These are phyloP conservation scores for Delphinus delphis DNA, from an alignment of 2,113 vertebrate species.

Conservation along the genomic window DNA sequence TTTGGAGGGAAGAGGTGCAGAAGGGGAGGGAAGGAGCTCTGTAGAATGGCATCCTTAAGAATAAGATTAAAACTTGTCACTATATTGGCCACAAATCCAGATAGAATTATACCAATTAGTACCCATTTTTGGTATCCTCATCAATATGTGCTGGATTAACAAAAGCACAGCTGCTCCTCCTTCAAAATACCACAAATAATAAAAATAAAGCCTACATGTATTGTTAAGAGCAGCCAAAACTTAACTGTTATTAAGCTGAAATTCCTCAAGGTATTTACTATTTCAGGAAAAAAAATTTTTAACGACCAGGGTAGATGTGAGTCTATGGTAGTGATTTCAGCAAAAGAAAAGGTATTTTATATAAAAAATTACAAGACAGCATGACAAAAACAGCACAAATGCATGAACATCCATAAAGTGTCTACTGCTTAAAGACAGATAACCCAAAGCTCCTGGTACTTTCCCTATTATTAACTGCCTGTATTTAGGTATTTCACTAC, in stretches of 20 bases:
- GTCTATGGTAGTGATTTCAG: not conserved
- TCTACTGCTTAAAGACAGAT: not conserved
- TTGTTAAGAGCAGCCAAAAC: constrained; percentile 32
- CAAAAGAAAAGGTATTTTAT: constrained; percentile 10
- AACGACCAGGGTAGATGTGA: not conserved
- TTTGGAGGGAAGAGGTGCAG: not conserved
- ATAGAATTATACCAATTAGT: constrained; percentile 44
- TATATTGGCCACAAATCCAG: constrained; percentile 34
- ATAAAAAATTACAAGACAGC: not conserved
- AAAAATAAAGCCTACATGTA: constrained; percentile 25
- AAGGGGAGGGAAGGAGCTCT: not conserved
- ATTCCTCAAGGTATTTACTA: constrained; percentile 38
- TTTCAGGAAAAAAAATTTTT: not conserved
- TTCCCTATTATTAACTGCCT: not conserved
- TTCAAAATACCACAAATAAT: constrained; percentile 45
- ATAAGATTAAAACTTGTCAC: constrained; percentile 33
- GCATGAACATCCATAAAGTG: not conserved
- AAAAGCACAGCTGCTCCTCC: constrained; percentile 37
- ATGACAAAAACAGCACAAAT: not conserved
- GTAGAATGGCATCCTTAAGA: not conserved
- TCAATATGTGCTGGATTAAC: constrained; percentile 44
- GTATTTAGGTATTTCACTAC: not conserved
- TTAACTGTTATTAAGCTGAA: not conserved
- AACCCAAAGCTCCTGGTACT: not conserved
- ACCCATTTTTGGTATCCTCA: constrained; percentile 46